These are phyloP conservation scores for Syngnathus typhle DNA, from an alignment of 2,113 vertebrate species.

Conservation along the genomic window DNA sequence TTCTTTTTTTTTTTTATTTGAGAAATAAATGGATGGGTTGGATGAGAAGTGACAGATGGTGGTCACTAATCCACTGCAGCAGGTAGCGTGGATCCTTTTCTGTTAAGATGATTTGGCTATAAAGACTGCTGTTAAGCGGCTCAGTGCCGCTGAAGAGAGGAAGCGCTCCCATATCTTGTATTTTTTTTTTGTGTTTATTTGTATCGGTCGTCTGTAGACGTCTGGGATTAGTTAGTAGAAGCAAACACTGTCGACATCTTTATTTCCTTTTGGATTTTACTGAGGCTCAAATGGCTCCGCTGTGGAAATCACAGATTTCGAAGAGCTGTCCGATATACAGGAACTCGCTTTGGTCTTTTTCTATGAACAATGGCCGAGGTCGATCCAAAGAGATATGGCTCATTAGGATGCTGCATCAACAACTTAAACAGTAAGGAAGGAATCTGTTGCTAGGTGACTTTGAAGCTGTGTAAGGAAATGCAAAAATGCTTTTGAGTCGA, in stretches of 20 bases:
- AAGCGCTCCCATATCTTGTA: background rate
- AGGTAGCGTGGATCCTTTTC: slow-evolving; percentile 4
- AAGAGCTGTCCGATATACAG: slow-evolving; percentile 53
- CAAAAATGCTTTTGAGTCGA: background rate
- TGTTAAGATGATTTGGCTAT: slow-evolving; percentile 36
- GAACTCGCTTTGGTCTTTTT: slow-evolving; percentile 54
- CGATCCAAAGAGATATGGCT: slow-evolving; percentile 29
- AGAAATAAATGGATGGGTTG: too few species aligned
- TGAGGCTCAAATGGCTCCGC: slow-evolving; percentile 42
- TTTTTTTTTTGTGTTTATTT: background rate
- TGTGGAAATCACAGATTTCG: slow-evolving; percentile 55
- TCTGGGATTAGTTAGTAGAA: background rate
- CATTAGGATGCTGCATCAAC: slow-evolving; percentile 30
- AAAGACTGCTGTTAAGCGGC: slow-evolving; percentile 41
- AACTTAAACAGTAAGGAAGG: slow-evolving; percentile 48
- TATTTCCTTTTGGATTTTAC: background rate
- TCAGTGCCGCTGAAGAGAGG: slow-evolving; percentile 11
- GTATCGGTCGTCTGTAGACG: background rate
- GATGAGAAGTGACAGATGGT: slow-evolving; percentile 31
- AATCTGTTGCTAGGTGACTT: too few species aligned
- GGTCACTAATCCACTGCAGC: slow-evolving; percentile 46
- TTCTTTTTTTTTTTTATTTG: too few species aligned
- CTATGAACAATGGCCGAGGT: slow-evolving; percentile 11
- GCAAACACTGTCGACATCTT: background rate
- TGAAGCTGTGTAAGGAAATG: too few species aligned